phyloP scores from a whole-genome alignment of 1,140 invertebrate genomes.

The Trissolcus basalis region DNA sequence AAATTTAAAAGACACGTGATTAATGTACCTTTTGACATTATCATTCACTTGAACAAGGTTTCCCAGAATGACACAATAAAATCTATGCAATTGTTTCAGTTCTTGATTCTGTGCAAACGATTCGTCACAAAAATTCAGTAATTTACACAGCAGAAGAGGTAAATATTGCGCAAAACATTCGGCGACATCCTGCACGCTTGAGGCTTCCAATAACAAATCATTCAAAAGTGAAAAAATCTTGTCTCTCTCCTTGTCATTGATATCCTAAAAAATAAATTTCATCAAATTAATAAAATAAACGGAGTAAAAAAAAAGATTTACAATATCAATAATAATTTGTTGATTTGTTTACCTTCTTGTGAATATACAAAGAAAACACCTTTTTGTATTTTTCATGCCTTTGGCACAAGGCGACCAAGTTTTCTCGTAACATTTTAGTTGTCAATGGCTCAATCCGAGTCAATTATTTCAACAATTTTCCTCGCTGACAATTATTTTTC shows the following conservation, averaged over 20 bases:
- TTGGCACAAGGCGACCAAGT: constrained; percentile 2
- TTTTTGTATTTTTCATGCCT: constrained; percentile 2
- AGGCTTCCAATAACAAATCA: constrained; percentile 66
- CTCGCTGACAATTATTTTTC: no score
- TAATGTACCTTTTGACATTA: constrained; percentile 77
- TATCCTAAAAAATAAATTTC: constrained; percentile 7
- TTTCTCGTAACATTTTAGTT: constrained; percentile 4
- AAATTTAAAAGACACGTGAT: neutral
- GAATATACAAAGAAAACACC: constrained; percentile 2
- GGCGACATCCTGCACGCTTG: constrained; percentile 65
- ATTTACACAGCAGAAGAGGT: constrained; percentile 64
- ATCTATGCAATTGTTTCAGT: constrained; percentile 60
- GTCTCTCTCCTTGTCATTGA: constrained; percentile 10
- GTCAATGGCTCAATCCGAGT: no score
- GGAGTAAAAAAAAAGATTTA: neutral
- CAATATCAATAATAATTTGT: neutral
- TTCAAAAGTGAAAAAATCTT: constrained; percentile 62
- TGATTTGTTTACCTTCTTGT: constrained; percentile 7
- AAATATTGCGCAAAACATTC: constrained; percentile 73
- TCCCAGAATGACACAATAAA: constrained; percentile 73
- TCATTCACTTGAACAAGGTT: constrained; percentile 72
- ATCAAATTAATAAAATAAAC: constrained; percentile 6
- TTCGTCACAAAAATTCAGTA: constrained; percentile 47
- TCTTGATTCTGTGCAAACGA: neutral
- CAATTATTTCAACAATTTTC: no score